Evolutionary conservation across 2,113 vertebrate species (phyloP), one percentile per base, ranked within the genome.

Genomic region (Orientallactaga bullata): DNA sequence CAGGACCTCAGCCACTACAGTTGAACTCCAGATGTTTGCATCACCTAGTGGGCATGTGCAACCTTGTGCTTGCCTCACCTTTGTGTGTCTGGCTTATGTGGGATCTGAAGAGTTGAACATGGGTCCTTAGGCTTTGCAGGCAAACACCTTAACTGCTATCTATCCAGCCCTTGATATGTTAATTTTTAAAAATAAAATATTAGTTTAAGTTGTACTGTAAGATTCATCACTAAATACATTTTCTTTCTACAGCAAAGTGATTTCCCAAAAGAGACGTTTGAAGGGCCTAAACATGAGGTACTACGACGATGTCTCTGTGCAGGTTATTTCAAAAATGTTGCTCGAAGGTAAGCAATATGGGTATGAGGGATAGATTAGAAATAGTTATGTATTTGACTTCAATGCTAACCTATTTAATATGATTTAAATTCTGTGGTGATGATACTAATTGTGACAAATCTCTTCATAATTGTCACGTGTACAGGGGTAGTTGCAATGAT

Each of bases 291-390:
- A 95, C 99, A 98, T 94, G 99, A 99, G 97, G 97, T 99, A 20
- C 98, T 99, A 47, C 97, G 99, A 88, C 98, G 98, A 58, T 99
- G 99, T 95, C 98, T 99, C 0, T 99, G 99, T 96, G 96, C 99
- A 37, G 99, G 99, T 39, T 99, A 99, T 95, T 99, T 99, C 68
- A 98, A 98, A 97, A 99, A 99, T 11, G 99, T 99, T 80, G 99
- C 99, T 42, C 98, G 99, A 97, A 99, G 99, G 99, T 99, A 85
- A 97, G 95, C 42, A 74, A 4, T 26, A 1, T 35, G 47, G 89
- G 11, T 65, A 93, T 83, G 51, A 93, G 66, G 79, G 63, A 39
- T 20, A 20, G 61, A 37, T 88, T 60, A 95, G 79, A 85, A 87
- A 80, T 61, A 58, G 7, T 74, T n/a, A 17, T 76, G 1, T 77